Conservation (phyloP, 2,113 vertebrate genomes). For the Notarius quadriscutis region DNA sequence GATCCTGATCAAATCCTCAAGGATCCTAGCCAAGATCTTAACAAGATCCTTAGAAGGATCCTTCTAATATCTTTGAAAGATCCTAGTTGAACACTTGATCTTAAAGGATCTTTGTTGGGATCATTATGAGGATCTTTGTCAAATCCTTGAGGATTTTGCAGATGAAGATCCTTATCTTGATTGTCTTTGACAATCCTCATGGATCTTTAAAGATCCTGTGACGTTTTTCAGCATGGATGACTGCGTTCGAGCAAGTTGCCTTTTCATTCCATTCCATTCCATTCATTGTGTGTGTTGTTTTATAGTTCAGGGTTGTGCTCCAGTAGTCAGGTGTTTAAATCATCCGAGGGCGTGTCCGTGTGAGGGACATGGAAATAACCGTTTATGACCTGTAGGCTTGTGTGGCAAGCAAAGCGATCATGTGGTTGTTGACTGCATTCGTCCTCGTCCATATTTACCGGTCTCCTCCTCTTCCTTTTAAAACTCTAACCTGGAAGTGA, state of each 20-base stretch:
- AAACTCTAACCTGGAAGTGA: not conserved
- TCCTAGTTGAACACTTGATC: no score
- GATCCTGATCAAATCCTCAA: no score
- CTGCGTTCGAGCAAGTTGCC: not conserved
- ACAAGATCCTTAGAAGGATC: no score
- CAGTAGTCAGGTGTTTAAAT: not conserved
- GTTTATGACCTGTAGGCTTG: not conserved
- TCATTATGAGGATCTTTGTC: no score
- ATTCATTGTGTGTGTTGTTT: not conserved
- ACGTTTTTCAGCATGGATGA: no score
- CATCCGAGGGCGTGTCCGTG: not conserved
- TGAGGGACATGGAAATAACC: conserved; percentile 3
- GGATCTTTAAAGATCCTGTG: no score
- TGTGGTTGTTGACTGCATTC: not conserved
- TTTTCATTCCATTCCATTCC: not conserved
- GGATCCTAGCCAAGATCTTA: no score
- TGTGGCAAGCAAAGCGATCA: not conserved
- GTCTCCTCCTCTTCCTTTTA: not conserved
- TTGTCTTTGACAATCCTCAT: no score
- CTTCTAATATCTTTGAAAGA: no score
- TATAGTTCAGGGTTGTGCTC: not conserved
- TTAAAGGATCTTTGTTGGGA: no score
- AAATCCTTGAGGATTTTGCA: no score
- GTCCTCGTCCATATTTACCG: not conserved
- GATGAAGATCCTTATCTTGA: no score